phyloP scores from a whole-genome alignment of 2,797 vertebrate species.

The Pantherophis vulpinus region DNA sequence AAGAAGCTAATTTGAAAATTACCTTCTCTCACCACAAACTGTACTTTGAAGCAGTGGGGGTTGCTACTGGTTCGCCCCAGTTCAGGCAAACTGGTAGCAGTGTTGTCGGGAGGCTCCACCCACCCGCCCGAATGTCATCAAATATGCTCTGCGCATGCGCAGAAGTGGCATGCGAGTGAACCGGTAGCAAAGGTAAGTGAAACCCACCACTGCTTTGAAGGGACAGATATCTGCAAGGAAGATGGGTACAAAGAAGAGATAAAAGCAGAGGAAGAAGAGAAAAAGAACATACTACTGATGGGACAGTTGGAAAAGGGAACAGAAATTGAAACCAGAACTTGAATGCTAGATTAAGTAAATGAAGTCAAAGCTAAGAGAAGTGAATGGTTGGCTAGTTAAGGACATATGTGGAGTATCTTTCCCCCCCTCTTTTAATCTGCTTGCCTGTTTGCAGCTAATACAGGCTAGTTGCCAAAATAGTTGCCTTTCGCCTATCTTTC shows the following conservation, averaged over 20 bases:
- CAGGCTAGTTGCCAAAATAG: background rate
- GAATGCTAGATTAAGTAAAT: background rate
- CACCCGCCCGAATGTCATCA: too few relatives aligned
- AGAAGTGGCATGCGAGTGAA: too few relatives aligned
- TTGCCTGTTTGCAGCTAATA: background rate
- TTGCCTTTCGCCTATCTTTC: background rate
- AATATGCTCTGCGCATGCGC: too few relatives aligned
- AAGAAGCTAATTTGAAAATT: background rate
- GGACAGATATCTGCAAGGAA: background rate
- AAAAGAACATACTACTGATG: background rate
- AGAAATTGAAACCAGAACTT: background rate
- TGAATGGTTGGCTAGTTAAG: background rate
- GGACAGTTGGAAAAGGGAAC: background rate
- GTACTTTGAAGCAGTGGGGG: too few relatives aligned
- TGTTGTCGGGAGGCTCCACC: too few relatives aligned
- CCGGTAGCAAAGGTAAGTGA: too few relatives aligned
- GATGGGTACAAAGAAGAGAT: background rate
- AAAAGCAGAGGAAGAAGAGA: background rate
- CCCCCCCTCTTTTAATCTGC: background rate
- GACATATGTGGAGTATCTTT: background rate
- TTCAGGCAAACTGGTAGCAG: too few relatives aligned
- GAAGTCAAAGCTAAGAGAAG: background rate
- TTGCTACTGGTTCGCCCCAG: too few relatives aligned
- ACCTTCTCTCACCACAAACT: background rate
- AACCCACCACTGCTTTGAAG: too few relatives aligned